Percentiles rank a stretch among this genome's conserved stretches.
Evolutionary conservation across 1,140 invertebrate species (phyloP).

Genomic region (Eriocheir sinensis): DNA sequence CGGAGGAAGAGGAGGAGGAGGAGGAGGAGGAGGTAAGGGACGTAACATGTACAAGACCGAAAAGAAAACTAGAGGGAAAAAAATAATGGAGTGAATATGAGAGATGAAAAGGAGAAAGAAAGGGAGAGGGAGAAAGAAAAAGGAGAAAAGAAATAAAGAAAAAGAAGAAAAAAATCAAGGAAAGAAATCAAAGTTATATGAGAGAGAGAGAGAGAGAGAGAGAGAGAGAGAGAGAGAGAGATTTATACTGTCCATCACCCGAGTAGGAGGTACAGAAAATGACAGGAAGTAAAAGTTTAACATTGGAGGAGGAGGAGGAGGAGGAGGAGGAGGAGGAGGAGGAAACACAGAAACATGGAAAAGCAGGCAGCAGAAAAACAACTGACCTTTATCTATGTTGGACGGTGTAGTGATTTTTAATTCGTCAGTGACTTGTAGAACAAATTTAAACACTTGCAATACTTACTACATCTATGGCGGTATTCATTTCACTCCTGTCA

Average conservation of each 20-base stretch:
- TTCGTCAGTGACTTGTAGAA: no score
- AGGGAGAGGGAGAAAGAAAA: slow-evolving; percentile 41
- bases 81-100: neutral
- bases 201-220: slow-evolving; percentile 52
- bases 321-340: neutral
- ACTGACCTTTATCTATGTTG: no score
- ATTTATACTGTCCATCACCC: neutral
- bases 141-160: neutral
- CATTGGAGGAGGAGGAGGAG: neutral
- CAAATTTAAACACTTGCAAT: no score
- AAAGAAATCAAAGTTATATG: neutral
- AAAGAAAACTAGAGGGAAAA: neutral
- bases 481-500: no score
- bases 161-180: neutral
- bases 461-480: no score
- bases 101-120: slow-evolving; percentile 40
- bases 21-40: neutral
- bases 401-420: no score
- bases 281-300: neutral
- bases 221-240: slow-evolving; percentile 54
- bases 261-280: neutral
- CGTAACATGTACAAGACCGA: neutral
- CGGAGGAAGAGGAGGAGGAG: neutral
- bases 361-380: no score
- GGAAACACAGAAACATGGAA: no score